These are phyloP conservation scores for Tapirus indicus DNA, from an alignment of 2,797 vertebrate genomes.

Conservation along the genomic window DNA sequence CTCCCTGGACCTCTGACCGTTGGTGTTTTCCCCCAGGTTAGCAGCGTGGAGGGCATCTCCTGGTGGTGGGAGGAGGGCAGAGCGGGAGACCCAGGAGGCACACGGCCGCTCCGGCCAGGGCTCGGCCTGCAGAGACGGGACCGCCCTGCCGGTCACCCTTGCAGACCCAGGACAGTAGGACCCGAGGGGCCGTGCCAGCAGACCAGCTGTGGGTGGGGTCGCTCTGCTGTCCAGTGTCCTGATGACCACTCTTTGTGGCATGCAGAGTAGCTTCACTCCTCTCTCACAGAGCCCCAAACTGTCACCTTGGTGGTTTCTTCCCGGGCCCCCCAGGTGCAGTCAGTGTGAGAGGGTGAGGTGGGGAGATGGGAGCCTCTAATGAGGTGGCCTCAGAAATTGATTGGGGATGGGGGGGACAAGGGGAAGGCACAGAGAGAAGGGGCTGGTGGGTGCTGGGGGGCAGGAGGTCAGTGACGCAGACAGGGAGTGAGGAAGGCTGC, in stretches of 20 bases:
- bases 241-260: too few relatives aligned
- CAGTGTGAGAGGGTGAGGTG: neutral
- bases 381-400: neutral
- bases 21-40: too few relatives aligned
- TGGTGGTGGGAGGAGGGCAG: too few relatives aligned
- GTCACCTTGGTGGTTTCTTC: neutral
- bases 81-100: too few relatives aligned
- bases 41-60: too few relatives aligned
- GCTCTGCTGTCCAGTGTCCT: neutral
- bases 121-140: neutral
- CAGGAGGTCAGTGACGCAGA: neutral
- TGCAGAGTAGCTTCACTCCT: too few relatives aligned
- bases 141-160: neutral
- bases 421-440: too few relatives aligned
- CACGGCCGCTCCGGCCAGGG: neutral
- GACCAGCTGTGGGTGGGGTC: neutral
- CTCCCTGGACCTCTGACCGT: too few relatives aligned
- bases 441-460: too few relatives aligned
- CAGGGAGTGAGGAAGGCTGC: too few relatives aligned
- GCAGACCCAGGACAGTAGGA: neutral
- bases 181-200: neutral
- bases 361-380: neutral
- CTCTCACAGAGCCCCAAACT: neutral
- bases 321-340: too few relatives aligned
- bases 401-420: too few relatives aligned